Evolutionary conservation across 2,888 invertebrate genomes (phyloP), one percentile per base, ranked within the genome.

Genomic region (Drosophila nr. perissopoda): DNA sequence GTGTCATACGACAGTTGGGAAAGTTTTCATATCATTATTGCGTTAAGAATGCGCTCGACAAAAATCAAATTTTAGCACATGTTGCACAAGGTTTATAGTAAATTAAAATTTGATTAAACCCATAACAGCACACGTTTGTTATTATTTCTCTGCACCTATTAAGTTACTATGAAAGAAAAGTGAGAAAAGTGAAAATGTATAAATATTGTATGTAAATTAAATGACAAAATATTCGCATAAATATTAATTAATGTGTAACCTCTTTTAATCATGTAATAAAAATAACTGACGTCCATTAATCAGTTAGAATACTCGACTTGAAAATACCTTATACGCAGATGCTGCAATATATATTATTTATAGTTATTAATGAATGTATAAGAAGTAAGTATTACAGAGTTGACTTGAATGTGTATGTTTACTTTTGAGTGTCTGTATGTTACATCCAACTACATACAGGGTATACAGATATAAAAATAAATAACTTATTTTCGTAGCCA

Each of bases 171-270:
- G 63, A 74, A 73, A 71, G 77, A 69, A 57, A 31, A 76, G 58
- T 34, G 4, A 21, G 13, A 66, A 49, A 52, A 58, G 45, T 25
- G 45, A 45, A 25, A 40, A 60, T 69, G 69, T 73, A 65, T 59
- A 73, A 73, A 80, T 76, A 76, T 73, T 73, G 53, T 69, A 80
- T 78, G 70, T 78, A 85, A 76, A 71, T 70, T 66, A 69, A 76
- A 70, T 74, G 76, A 70, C 73, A 78, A 76, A 85, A 80, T 73
- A 82, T 69, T 71, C 56, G 69, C 72, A 83, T 88, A 89, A 90
- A 89, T 90, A 90, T 87, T 87, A 90, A 89, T 90, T 88, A 89
- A 87, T 78, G 74, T 69, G 61, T 54, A 59, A 31, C 48, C 25
- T 33, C 42, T 31, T 60, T 54, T 69, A 52, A 72, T 66, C 54